These are phyloP conservation scores for Drosophila sordidapex DNA, from an alignment of 2,888 invertebrate genomes.

Conservation along the genomic window DNA sequence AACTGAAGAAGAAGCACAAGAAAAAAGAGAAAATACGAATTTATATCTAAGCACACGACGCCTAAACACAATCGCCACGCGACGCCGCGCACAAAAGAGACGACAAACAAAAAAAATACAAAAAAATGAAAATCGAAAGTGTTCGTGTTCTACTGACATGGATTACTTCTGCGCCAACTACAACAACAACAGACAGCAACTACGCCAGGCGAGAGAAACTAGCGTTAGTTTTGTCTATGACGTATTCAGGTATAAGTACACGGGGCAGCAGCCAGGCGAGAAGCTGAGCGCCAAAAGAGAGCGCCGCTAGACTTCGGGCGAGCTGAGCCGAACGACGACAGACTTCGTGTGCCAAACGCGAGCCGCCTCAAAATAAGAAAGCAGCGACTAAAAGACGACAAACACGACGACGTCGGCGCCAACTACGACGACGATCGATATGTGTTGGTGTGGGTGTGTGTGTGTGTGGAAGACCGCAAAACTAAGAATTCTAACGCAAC, in stretches of 20 bases:
- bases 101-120: slow-evolving; percentile 32
- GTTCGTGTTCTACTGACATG: slow-evolving; percentile 84
- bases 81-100: slow-evolving; percentile 59
- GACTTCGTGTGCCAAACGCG: slow-evolving; percentile 32
- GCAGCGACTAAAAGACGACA: slow-evolving; percentile 61
- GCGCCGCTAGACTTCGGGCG: slow-evolving; percentile 17
- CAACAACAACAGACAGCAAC: slow-evolving; percentile 32
- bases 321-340: slow-evolving; percentile 19
- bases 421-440: slow-evolving; percentile 37
- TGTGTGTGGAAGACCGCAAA: slow-evolving; percentile 44
- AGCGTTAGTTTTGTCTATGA: slow-evolving; percentile 74
- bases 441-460: slow-evolving; percentile 46
- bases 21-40: slow-evolving; percentile 40
- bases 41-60: slow-evolving; percentile 33
- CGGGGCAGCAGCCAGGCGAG: slow-evolving; percentile 2
- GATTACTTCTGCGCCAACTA: slow-evolving; percentile 74
- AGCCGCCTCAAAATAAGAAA: slow-evolving; percentile 65
- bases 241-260: slow-evolving; percentile 40
- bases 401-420: slow-evolving; percentile 17
- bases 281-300: slow-evolving; percentile 39
- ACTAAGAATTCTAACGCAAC: slow-evolving; percentile 62
- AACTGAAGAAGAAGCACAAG: slow-evolving; percentile 22
- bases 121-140: slow-evolving; percentile 78
- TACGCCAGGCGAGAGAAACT: slow-evolving; percentile 67
- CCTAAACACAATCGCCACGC: slow-evolving; percentile 51